phyloP scores from a whole-genome alignment of 2,113 vertebrate genomes.

The Stomatorhinus ivindoensis region DNA sequence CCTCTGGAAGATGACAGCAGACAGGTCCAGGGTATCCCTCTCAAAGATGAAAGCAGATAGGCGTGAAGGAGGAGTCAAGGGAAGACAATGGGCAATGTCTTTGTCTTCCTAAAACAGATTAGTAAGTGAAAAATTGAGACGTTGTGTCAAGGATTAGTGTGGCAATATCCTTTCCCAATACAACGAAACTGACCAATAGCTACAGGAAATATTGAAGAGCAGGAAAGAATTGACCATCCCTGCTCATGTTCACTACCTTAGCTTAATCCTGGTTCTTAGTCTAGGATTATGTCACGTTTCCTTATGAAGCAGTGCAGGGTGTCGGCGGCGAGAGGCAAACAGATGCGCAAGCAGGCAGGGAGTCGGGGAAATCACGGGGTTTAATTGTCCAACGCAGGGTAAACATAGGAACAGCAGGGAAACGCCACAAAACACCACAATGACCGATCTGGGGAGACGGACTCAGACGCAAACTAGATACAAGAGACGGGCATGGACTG shows the following conservation, averaged over 20 bases:
- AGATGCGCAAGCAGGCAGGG: no score
- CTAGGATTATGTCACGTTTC: no score
- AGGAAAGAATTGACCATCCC: neutral
- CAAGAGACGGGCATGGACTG: no score
- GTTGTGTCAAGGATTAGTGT: neutral
- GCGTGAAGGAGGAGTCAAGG: neutral
- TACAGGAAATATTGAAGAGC: neutral
- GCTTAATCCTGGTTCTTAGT: neutral
- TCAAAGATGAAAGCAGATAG: neutral
- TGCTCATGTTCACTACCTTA: neutral
- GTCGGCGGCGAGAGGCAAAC: no score
- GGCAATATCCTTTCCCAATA: neutral
- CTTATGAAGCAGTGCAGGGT: no score
- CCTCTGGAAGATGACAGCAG: no score
- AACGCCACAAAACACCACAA: no score
- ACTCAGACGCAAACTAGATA: no score
- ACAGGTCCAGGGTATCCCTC: neutral
- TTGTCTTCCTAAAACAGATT: neutral
- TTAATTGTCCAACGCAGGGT: no score
- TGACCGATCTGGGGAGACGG: no score
- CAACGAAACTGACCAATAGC: neutral
- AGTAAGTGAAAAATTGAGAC: neutral
- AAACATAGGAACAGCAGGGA: no score
- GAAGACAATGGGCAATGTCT: neutral
- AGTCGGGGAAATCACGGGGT: no score